Evolutionary conservation across 2,113 vertebrate species (phyloP), one percentile per base, ranked within the genome.

Genomic region (Galbula dea): DNA sequence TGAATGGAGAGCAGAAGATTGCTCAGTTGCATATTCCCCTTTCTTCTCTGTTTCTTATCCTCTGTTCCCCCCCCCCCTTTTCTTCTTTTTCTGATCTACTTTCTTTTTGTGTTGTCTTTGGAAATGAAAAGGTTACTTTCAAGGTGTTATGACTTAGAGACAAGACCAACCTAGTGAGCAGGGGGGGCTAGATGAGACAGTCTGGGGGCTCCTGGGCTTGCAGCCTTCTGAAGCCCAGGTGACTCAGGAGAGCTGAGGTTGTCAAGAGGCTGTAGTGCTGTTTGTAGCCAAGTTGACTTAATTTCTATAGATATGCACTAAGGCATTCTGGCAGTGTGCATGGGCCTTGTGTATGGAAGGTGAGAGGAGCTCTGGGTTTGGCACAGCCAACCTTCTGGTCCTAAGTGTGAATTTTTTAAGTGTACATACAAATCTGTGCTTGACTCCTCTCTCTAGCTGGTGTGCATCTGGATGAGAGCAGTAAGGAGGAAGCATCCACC

Each of bases 241-340:
- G 49, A 88, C 13, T n/a, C 1, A 0, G 10, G 46, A 81, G 26
- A 15, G 17, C 66, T 65, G 59, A 57, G 59, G 41, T 41, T 67
- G 12, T 71, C 18, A 16, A 37, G n/a, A 11, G 24, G 9, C 48
- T 83, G 34, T 48, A 34, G 41, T 29, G 18, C 23, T 48, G 49
- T 52, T 65, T 2, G 6, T 37, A 20, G 61, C 51, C 63, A 30
- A 14, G 30, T 41, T 32, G 29, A 34, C 86, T 51, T 57, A 21
- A 46, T 81, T 80, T 51, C 69, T 62, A 3, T 19, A 15, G 15
- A 49, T 22, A 37, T 59, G 20, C 12, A 2, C n/a, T 62, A 30
- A 36, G 9, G 20, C 3, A 10, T 23, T 15, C 16, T 4, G 4
- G 24, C 27, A 11, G 16, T 2, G 6, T 0, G 0, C 1, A 3